A percentile compares a stretch with the other conserved stretches of the same genome.
Evolutionary conservation across 2,888 invertebrate species (phyloP).

Genomic region (Microctonus hyperodae): DNA sequence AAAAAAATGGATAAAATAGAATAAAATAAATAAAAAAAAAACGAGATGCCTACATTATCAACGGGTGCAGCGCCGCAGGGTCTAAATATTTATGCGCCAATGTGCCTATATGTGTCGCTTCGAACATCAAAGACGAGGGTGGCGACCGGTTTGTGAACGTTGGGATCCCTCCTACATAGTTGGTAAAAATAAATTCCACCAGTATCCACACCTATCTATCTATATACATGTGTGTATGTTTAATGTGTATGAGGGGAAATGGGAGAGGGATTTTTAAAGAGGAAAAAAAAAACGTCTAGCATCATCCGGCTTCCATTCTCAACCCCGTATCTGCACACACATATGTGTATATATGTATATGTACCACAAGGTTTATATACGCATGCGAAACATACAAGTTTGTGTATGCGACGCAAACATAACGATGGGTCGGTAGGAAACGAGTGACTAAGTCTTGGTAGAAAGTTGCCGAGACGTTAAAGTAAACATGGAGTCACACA

Average conservation of each 20-base stretch:
- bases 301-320: constrained; percentile 31
- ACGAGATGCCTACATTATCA: constrained; percentile 48
- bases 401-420: constrained; percentile 59
- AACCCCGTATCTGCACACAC: constrained; percentile 27
- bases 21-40: constrained; percentile 17
- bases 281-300: constrained; percentile 26
- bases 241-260: neutral
- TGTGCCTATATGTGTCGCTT: constrained; percentile 46
- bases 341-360: constrained; percentile 31
- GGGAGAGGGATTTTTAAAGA: constrained; percentile 15
- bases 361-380: constrained; percentile 50
- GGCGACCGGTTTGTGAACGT: constrained; percentile 26
- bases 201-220: constrained; percentile 27
- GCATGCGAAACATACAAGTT: constrained; percentile 58
- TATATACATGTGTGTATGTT: constrained; percentile 7
- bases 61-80: constrained; percentile 41
- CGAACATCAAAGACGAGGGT: constrained; percentile 58
- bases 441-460: constrained; percentile 34
- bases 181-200: constrained; percentile 60
- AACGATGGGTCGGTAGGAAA: constrained; percentile 38
- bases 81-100: constrained; percentile 61
- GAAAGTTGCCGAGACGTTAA: constrained; percentile 58
- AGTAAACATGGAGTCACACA: constrained; percentile 59
- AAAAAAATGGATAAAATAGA: neutral
- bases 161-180: constrained; percentile 52